These are phyloP conservation scores for Apis laboriosa DNA, from an alignment of 1,140 invertebrate genomes.

Conservation along the genomic window DNA sequence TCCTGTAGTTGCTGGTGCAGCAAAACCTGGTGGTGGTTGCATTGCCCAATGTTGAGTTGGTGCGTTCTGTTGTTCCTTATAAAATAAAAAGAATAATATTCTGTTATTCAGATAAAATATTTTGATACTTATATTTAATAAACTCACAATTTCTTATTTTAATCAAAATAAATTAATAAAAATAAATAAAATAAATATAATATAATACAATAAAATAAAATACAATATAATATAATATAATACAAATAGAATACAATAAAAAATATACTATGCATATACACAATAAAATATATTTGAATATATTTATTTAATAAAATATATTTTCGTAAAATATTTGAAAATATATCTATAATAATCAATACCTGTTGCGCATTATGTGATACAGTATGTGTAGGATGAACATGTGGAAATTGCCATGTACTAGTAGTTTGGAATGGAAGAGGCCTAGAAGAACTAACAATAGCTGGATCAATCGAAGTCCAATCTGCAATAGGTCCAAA, in stretches of 20 bases:
- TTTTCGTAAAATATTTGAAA: background rate
- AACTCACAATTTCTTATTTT: too few relatives aligned
- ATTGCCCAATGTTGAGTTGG: conserved; percentile 80
- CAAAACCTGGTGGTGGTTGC: conserved; percentile 81
- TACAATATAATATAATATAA: background rate
- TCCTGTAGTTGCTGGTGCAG: conserved; percentile 74
- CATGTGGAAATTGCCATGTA: conserved; percentile 79
- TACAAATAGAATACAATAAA: too few relatives aligned
- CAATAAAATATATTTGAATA: too few relatives aligned
- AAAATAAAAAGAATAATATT: conserved; percentile 1
- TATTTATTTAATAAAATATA: too few relatives aligned
- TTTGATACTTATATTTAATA: too few relatives aligned
- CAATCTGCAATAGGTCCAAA: conserved; percentile 84
- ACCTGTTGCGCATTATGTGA: conserved; percentile 79
- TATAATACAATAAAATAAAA: background rate
- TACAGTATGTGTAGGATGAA: conserved; percentile 76
- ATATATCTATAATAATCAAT: conserved; percentile 2
- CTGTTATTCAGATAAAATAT: too few relatives aligned
- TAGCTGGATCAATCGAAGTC: conserved; percentile 93
- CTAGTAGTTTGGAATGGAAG: conserved; percentile 79
- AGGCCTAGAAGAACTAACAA: conserved; percentile 87
- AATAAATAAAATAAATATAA: background rate
- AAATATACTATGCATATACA: too few relatives aligned
- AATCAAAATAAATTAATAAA: too few relatives aligned
- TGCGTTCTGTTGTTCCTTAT: conserved; percentile 75